Base-by-base conservation (phyloP, 2,113 vertebrate species). In the Solenodon paradoxus region DNA sequence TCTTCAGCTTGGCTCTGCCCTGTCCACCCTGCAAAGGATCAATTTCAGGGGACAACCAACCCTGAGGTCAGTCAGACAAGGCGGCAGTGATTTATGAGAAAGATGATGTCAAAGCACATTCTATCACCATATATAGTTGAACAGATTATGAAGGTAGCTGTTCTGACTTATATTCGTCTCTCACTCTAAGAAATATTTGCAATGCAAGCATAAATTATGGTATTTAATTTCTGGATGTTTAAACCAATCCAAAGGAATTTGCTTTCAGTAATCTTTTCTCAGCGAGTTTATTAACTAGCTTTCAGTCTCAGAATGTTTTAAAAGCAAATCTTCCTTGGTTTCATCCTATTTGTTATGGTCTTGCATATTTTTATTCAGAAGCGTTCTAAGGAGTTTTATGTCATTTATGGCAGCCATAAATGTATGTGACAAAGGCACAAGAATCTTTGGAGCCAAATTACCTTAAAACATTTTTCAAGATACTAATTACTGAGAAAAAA, bases 211-310 rank as follows among this genome's bases (percentile, higher is more conserved):
- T 88, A 74, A 82, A 83, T 95, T 95, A 85, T 96, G 12, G 9
- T 53, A 66, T 90, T 40, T 96, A 97, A 95, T 59, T 96, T 92
- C 16, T 84, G 47, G 45, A 86, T 53, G 75, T 96, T 96, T 45
- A 95, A 88, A 83, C 4, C 74, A 63, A 74, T 90, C 85, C 30
- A 49, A 93, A 74, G 89, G 89, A 91, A 15, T 92, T 74, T 81
- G 45, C 42, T 97, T 35, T 75, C 78, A 92, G 55, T 89, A 92
- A 85, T 82, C 7, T 12, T 2, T 92, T 38, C 12, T 22, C 49
- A 42, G 40, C 9, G 86, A 96, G 66, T 35, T 96, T 2, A 1
- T 92, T 87, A 78, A 95, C 74, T 92, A 96, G 49, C 10, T 77
- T 83, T 96, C 64, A 79, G 40, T 87, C 75, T 75, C 32, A 92